These are phyloP conservation scores for Euwallacea fornicatus DNA, from an alignment of 1,140 invertebrate species.

Conservation along the genomic window DNA sequence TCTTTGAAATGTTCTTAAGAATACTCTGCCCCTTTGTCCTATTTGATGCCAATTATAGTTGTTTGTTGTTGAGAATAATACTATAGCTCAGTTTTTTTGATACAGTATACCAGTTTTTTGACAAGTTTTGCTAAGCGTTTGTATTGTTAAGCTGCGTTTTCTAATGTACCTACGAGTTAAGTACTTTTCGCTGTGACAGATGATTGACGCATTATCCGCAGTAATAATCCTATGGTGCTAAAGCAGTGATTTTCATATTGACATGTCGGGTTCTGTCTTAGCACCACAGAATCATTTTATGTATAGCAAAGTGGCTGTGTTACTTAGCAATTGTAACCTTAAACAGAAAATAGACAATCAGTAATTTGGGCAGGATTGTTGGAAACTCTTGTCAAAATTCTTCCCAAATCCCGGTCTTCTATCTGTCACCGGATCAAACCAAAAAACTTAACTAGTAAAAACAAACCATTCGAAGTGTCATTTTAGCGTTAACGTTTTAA, in stretches of 20 bases:
- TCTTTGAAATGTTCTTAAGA: neutral
- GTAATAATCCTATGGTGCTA: no score
- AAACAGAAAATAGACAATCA: neutral
- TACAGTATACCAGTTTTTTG: conserved; percentile 34
- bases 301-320: conserved; percentile 19
- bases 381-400: neutral
- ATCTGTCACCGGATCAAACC: conserved; percentile 29
- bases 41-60: conserved; percentile 9
- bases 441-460: conserved; percentile 30
- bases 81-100: conserved; percentile 30
- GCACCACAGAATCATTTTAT: no score
- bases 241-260: no score
- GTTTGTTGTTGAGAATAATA: conserved; percentile 30
- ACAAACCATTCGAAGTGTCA: conserved; percentile 33
- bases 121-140: conserved; percentile 22
- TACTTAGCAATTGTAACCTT: conserved; percentile 11
- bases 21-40: neutral
- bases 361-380: neutral
- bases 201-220: neutral
- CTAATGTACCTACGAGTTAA: conserved; percentile 14
- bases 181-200: conserved; percentile 15
- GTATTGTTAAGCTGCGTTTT: conserved; percentile 23
- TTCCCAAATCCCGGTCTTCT: neutral
- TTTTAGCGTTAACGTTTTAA: conserved; percentile 30
- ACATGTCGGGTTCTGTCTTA: no score